Base-by-base conservation (phyloP, 2,113 vertebrate genomes). In the Tretioscincus oriximinensis region DNA sequence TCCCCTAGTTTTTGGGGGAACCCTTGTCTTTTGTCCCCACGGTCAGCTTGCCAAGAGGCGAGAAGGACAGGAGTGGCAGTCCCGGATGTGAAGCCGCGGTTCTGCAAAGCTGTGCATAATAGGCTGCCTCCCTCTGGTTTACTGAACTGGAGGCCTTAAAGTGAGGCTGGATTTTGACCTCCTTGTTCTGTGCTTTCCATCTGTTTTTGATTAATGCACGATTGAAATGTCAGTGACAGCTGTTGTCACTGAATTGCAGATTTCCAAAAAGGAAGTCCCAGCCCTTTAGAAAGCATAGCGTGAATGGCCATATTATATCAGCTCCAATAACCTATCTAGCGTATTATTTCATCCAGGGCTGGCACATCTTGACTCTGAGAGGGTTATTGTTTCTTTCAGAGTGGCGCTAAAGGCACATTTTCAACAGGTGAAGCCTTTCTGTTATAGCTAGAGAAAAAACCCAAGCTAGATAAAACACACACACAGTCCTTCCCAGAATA, bases 31-130 rank as follows among this genome's bases (percentile, higher is more conserved):
- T 87, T 90, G 87, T 88, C 61, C 81, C 35, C 81, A 74, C 82
- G 8, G 79, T 77, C 80, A 60, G 78, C 72, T 70, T 89, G 72
- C 35, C 81, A 2, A 24, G 74, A 75, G 64, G 75, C 82, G 76
- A 81, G 78, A 76, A 90, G 77, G 79, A 84, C 76, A 84, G 85
- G 83, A 85, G 80, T 61, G 82, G 91, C 76, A 90, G 66, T 78
- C 63, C 2, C 22, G 80, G 85, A 58, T 87, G n/a, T 18, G 21
- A 54, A n/a, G n/a, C n/a, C n/a, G n/a, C n/a, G n/a, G 80, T 63
- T n/a, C 26, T n/a, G n/a, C 72, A 84, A 47, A 71, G 80, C 26
- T 28, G 51, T 68, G 47, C 21, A 20, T 29, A 75, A 60, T 18
- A 58, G 35, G 68, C 76, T 51, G 69, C 67, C 66, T 47, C 12